Percentiles rank a stretch among this genome's conserved stretches.
phyloP scores from a whole-genome alignment of 2,888 invertebrate genomes.

The Perithous albicinctus region DNA sequence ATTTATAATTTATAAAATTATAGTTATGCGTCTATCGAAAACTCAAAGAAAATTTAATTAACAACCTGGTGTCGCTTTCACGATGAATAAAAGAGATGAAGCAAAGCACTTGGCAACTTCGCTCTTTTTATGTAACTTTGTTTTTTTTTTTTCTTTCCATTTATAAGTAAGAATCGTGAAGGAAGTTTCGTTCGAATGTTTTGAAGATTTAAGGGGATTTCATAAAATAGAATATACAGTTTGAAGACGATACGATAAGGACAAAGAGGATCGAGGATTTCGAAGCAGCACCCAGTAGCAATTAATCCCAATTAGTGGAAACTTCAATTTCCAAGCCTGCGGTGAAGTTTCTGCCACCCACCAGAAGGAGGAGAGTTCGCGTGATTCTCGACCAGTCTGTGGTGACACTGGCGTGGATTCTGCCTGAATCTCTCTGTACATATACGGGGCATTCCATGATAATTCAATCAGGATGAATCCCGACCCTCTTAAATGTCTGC shows the following conservation, averaged over 20 bases:
- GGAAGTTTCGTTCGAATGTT: background rate
- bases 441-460: too few relatives aligned
- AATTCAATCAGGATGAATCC: too few relatives aligned
- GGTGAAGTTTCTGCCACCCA: constrained; percentile 48
- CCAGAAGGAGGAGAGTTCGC: constrained; percentile 23
- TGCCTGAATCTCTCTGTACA: constrained; percentile 36
- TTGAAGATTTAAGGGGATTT: background rate
- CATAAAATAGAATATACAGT: background rate
- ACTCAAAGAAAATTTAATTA: too few relatives aligned
- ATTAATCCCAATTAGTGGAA: constrained; percentile 65
- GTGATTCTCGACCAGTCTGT: constrained; percentile 54
- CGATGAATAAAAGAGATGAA: constrained; percentile 62
- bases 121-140: background rate
- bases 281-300: constrained; percentile 24
- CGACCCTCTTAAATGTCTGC: too few relatives aligned
- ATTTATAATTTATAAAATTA: too few relatives aligned
- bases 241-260: background rate
- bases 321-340: constrained; percentile 64
- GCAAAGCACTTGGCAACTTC: background rate
- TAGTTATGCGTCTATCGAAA: too few relatives aligned
- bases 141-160: background rate
- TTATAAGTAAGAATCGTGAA: background rate
- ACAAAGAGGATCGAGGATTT: background rate
- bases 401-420: constrained; percentile 39
- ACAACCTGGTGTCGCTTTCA: background rate